These are phyloP conservation scores for Zonitis immaculata DNA, from an alignment of 2,888 invertebrate genomes.

Conservation along the genomic window DNA sequence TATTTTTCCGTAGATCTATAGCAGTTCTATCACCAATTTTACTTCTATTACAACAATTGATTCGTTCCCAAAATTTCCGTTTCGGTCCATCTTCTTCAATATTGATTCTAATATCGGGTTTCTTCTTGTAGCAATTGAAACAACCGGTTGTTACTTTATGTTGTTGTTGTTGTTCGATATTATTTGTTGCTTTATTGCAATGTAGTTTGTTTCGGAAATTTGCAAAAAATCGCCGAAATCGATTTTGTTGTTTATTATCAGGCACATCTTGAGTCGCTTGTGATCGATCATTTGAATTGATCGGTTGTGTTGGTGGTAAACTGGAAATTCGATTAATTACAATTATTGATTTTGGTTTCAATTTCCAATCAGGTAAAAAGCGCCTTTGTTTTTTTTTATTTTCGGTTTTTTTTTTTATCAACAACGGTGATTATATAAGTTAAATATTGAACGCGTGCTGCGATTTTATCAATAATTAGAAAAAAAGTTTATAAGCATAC, in stretches of 20 bases:
- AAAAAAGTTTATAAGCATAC: slow-evolving; percentile 28
- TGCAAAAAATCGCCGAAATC: slow-evolving; percentile 34
- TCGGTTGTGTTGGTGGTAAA: slow-evolving; percentile 29
- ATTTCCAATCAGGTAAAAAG: too few species aligned
- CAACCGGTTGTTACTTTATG: slow-evolving; percentile 44
- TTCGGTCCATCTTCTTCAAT: slow-evolving; percentile 47
- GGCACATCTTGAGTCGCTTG: slow-evolving; percentile 26
- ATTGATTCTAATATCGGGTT: slow-evolving; percentile 28
- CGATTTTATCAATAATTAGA: slow-evolving; percentile 24
- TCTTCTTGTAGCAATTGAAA: slow-evolving; percentile 45
- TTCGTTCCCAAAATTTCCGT: slow-evolving; percentile 33
- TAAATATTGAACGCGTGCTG: slow-evolving; percentile 16
- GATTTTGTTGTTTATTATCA: slow-evolving; percentile 27
- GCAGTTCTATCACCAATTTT: slow-evolving; percentile 49
- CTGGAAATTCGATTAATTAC: slow-evolving; percentile 20
- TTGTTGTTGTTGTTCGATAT: too few species aligned
- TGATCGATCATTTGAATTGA: slow-evolving; percentile 23
- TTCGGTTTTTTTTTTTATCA: too few species aligned
- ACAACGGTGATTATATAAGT: too few species aligned
- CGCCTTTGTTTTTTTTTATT: too few species aligned
- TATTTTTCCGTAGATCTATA: slow-evolving; percentile 43
- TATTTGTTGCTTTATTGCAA: slow-evolving; percentile 27
- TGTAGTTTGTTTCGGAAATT: slow-evolving; percentile 32
- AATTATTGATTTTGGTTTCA: not conserved
- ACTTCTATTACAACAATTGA: slow-evolving; percentile 46